Base-by-base conservation (phyloP, 2,888 invertebrate genomes). In the Dioctria linearis region DNA sequence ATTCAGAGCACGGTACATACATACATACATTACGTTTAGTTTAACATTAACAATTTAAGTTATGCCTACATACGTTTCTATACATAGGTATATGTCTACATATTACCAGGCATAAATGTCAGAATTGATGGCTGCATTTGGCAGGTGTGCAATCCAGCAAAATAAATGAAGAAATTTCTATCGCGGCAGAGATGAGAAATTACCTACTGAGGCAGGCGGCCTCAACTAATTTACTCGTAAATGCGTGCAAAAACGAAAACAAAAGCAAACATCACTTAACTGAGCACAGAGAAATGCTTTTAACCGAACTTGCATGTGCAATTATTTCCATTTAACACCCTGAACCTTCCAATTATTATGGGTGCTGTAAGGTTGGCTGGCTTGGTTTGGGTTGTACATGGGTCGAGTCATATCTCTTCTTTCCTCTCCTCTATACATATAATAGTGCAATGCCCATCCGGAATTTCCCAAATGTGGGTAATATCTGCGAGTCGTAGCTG, bases 301-400 rank as follows among this genome's bases (percentile, higher is more conserved):
- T 65, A 78, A 49, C 78, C 65, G 39, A 49, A 65, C 49, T 65
- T 65, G 63, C 65, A 63, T 78, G 78, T 78, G 65, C 78, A 78
- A 78, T 78, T 78, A 78, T 78, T 78, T 65, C 78, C 78, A 78
- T 78, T 78, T 78, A 78, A 65, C 78, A 78, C 78, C 63, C 65
- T 43, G 49, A 78, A 78, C 78, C 46, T 65, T 61, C 65, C 78
- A 78, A 78, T 78, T 25, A 25, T 25, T 78, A 65, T 51, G 61
- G 63, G 25, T 65, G 39, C 40, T 78, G 13, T n/a, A 9, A 37
- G 46, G 37, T 40, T 49, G 49, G 65, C n/a, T 49, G 39, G 65
- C n/a, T 3, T 40, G 78, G 65, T 3, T 37, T 3, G 63, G 65
- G 25, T 25, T 25, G 1, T 25, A 25, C 5, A 59, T 13, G 13